These are phyloP conservation scores for Limanda limanda DNA, from an alignment of 2,113 vertebrate species.

Conservation along the genomic window DNA sequence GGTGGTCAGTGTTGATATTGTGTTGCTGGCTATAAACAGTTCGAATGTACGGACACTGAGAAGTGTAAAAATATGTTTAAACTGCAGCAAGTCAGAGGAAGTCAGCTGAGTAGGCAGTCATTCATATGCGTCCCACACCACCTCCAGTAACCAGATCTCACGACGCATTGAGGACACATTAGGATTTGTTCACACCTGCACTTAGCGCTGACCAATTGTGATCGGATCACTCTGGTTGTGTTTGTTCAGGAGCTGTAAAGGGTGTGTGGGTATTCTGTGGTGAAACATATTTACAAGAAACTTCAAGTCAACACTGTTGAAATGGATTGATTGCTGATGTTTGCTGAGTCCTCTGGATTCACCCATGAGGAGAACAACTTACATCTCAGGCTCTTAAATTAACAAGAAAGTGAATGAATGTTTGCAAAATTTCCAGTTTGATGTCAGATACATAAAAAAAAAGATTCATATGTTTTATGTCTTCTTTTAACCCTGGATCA, in stretches of 20 bases:
- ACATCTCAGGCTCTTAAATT: conserved; percentile 14
- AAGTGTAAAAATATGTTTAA: no score
- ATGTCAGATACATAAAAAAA: neutral
- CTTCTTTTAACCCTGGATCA: conserved; percentile 74
- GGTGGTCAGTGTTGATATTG: no score
- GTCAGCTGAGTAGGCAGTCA: no score
- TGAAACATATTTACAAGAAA: neutral
- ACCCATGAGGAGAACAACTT: conserved; percentile 7
- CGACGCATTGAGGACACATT: no score
- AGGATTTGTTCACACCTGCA: neutral
- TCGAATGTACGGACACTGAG: no score
- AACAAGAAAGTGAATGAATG: neutral
- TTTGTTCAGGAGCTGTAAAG: no score
- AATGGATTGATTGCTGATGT: neutral
- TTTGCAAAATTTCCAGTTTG: neutral
- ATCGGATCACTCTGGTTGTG: no score
- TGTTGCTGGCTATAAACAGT: no score
- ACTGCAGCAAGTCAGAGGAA: no score
- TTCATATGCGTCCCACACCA: no score
- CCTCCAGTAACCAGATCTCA: no score
- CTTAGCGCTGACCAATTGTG: neutral
- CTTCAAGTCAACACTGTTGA: conserved; percentile 21
- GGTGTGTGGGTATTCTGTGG: no score
- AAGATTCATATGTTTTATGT: neutral
- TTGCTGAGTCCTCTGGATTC: conserved; percentile 37